Evolutionary conservation across 2,888 invertebrate species (phyloP).

Genomic region (Pammene fasciana): DNA sequence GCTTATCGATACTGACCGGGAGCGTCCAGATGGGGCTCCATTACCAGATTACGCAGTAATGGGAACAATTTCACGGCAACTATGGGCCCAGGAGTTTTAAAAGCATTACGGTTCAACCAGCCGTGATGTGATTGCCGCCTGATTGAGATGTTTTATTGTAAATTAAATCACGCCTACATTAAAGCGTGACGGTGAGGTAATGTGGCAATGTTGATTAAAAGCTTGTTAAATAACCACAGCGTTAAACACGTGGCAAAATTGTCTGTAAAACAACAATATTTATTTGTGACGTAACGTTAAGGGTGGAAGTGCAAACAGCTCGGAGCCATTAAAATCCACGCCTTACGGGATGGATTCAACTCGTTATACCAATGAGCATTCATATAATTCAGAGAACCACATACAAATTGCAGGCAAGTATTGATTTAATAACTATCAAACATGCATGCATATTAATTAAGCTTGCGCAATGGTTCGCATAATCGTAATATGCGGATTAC

Average conservation of each 20-base stretch:
- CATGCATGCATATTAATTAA: too few species aligned
- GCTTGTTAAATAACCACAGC: neutral
- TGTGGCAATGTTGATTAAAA: neutral
- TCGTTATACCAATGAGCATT: too few species aligned
- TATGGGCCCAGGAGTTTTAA: conserved; percentile 41
- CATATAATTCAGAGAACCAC: too few species aligned
- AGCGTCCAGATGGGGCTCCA: conserved; percentile 44
- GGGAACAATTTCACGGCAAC: conserved; percentile 44
- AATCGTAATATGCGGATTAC: neutral
- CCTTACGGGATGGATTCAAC: too few species aligned
- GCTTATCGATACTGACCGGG: conserved; percentile 52
- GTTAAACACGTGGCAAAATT: neutral
- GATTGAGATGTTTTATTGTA: conserved; percentile 13
- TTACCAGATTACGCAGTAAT: conserved; percentile 57
- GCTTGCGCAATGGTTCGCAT: neutral
- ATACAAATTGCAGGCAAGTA: too few species aligned
- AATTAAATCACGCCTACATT: conserved; percentile 7
- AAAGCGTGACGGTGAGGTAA: neutral
- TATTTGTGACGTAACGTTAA: too few species aligned
- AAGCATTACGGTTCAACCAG: conserved; percentile 32
- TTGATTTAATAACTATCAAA: too few species aligned
- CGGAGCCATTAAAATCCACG: too few species aligned
- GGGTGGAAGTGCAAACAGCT: too few species aligned
- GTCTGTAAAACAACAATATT: too few species aligned
- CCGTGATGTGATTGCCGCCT: conserved; percentile 13